Evolutionary conservation across 2,888 invertebrate genomes (phyloP), one percentile per base, ranked within the genome.

Genomic region (Oxyteleia sp.): DNA sequence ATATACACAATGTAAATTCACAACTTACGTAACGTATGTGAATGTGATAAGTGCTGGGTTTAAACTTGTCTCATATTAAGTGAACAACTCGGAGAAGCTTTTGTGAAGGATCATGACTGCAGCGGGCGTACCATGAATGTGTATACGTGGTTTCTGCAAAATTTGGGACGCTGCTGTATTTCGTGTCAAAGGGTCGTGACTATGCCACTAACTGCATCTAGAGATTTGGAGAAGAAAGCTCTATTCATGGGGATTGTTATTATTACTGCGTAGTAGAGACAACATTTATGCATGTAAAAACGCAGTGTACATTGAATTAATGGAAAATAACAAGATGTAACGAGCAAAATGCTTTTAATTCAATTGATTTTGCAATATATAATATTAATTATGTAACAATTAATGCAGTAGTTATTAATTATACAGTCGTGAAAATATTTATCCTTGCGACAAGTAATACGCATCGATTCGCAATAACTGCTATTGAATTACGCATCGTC

Each of bases 11-110:
- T 51, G 59, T 29, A 72, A 72, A 74, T 63, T 43, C 61, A 51
- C 26, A 16, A 72, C 26, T 51, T 61, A 38, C 38, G 7, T 55
- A 64, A 55, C 53, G 43, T 45, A 43, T 51, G 55, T 74, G 64
- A 55, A 64, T 55, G 38, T 55, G 74, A 64, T 74, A 74, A 64
- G 35, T 64, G 55, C 13, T 47, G 74, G 55, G 64, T 47, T 74
- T 63, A 74, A 74, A 63, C 74, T 74, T 74, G 63, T 74, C 43
- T 74, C 63, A 35, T 18, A 63, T 74, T 74, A 74, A 74, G 74
- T 63, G 63, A 74, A 63, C 63, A 63, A 53, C 53, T 74, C 18
- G 32, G 11, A 53, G 74, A 32, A 45, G 74, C 74, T 63, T 45
- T 74, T 63, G 72, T 63, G 43, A 63, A 63, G 49, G 63, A 71